Base-by-base conservation (phyloP, 1,140 invertebrate species). In the Pogonomyrmex barbatus region DNA sequence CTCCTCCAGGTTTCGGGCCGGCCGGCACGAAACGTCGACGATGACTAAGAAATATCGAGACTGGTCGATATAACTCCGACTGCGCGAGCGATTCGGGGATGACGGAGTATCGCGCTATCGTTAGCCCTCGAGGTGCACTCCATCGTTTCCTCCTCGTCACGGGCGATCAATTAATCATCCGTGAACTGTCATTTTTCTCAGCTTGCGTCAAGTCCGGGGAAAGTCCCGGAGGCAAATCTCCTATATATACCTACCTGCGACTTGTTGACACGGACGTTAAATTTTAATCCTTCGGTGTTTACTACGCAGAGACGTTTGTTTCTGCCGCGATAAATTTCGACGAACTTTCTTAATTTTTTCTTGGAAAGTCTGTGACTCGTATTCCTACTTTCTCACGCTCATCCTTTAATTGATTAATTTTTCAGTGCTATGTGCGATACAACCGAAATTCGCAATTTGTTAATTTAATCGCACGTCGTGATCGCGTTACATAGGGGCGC, bases 1-100 rank as follows among this genome's bases (percentile, higher is more conserved):
- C 47, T 50, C 17, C 67, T 70, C 65, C 56, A 70, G 24, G 33
- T 24, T 24, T 24, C 17, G 52, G 24, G 42, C 17, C 36, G 36
- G n/a, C 73, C 30, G 42, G 42, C 85, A 81, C 85, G 85, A 73
- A 78, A 62, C 24, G 58, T 36, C 14, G n/a, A 17, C 67, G 75
- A 89, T 87, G 89, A 89, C 89, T 90, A 90, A 90, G 88, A 77
- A 87, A 52, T 58, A 89, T 79, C 56, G 42, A 39, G 50, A 81
- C 10, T 52, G 88, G 62, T 90, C 89, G 89, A 90, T 90, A 89
- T 87, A 42, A 85, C 60, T 70, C 75, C n/a, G 45, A 39, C 42
- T 73, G 60, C 60, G 33, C 60, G 33, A 68, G 58, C 67, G 78
- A 47, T 58, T 42, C 70, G 68, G 47, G 56, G 60, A 60, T 79